Evolutionary conservation across 2,888 invertebrate species (phyloP), one percentile per base, ranked within the genome.

Genomic region (Tuberolachnus salignus): DNA sequence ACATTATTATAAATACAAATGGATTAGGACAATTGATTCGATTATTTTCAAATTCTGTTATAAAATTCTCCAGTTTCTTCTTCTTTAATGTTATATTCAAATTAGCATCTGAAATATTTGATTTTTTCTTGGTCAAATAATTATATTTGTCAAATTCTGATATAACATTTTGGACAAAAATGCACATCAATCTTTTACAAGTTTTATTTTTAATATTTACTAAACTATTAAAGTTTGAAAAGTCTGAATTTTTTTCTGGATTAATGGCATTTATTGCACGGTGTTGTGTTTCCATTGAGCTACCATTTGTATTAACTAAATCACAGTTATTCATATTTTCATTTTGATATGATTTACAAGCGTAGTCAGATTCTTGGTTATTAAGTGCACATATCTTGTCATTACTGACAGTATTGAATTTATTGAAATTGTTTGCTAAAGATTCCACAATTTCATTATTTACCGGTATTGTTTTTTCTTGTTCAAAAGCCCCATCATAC

Each of bases 1-100:
- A 42, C 13, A 69, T 49, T 14, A 21, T 9, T 61, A 69, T 14
- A 51, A 69, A 69, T 51, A 1, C 2, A 69, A 61, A 49, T 1
- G 83, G 83, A 81, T 83, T 82, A n/a, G 83, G 83, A 64, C 81
- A 78, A 74, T 78, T 81, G 14, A 83, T 74, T n/a, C 82, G 67
- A 23, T 80, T 78, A n/a, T 72, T 70, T 81, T 83, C 82, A 82
- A 83, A 83, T 51, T 82, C 81, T 9, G 16, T 4, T 10, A 82
- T 66, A 23, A 66, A 44, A 59, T 75, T 71, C 51, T 82, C 80
- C 19, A 81, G 78, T 74, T 81, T 66, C 66, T 78, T 80, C 1
- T 81, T 70, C 16, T 63, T 74, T 19, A 67, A 75, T 44, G 75
- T 57, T 51, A 78, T 61, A 23, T 78, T 59, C 14, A 78, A 78